These are phyloP conservation scores for Pristis pectinata DNA, from an alignment of 2,797 vertebrate species.

Conservation along the genomic window DNA sequence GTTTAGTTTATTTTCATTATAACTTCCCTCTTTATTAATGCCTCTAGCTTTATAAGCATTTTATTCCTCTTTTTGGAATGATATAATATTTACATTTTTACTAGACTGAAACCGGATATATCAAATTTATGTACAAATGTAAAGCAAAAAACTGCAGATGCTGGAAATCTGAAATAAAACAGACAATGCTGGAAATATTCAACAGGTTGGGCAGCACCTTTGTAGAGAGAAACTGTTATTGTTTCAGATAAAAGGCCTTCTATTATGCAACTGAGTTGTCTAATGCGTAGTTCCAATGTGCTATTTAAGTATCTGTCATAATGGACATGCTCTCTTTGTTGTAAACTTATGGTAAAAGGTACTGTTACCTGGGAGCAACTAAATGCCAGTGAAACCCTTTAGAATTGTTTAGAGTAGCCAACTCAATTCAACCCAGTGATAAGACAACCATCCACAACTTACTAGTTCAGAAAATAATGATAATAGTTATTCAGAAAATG, in stretches of 20 bases:
- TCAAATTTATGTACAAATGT: too few relatives aligned
- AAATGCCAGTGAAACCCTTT: not conserved
- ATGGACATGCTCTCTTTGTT: not conserved
- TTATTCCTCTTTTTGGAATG: not conserved
- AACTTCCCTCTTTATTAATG: not conserved
- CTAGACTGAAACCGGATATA: not conserved
- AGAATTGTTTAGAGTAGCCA: too few relatives aligned
- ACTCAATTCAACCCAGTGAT: too few relatives aligned
- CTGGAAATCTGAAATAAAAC: too few relatives aligned
- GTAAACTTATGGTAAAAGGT: not conserved
- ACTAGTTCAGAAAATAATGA: not conserved
- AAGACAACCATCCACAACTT: not conserved
- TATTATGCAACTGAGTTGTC: not conserved
- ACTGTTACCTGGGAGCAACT: not conserved
- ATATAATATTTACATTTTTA: not conserved
- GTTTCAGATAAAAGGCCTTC: not conserved
- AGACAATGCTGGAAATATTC: too few relatives aligned
- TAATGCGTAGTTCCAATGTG: not conserved
- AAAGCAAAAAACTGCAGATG: too few relatives aligned
- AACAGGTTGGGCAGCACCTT: too few relatives aligned
- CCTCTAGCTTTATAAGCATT: not conserved
- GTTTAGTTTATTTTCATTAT: not conserved
- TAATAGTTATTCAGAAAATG: not conserved
- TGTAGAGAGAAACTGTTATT: too few relatives aligned
- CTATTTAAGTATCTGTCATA: not conserved